phyloP scores from a whole-genome alignment of 1,140 invertebrate species.

The Achatina immaculata region DNA sequence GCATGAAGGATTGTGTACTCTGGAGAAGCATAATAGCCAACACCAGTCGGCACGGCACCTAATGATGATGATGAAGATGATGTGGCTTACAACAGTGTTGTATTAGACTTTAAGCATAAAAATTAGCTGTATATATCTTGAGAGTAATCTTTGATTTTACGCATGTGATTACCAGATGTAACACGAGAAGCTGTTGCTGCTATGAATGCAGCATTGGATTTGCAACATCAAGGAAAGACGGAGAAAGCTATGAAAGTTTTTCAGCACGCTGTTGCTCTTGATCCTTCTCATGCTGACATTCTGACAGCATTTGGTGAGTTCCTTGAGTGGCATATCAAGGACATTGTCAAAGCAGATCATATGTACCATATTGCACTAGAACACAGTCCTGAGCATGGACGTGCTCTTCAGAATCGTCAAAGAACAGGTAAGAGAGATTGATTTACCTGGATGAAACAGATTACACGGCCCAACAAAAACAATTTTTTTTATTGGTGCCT shows the following conservation, averaged over 20 bases:
- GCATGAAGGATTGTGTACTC: no score
- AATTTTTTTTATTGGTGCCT: no score
- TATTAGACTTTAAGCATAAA: no score
- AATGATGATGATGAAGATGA: no score
- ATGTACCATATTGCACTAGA: slow-evolving; percentile 87
- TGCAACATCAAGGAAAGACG: slow-evolving; percentile 84
- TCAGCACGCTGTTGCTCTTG: slow-evolving; percentile 88
- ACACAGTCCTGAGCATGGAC: slow-evolving; percentile 84
- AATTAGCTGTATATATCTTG: no score
- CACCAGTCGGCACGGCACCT: no score
- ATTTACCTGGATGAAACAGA: no score
- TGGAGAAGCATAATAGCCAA: no score
- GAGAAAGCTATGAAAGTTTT: slow-evolving; percentile 91
- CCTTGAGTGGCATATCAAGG: slow-evolving; percentile 86
- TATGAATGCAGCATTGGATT: slow-evolving; percentile 85
- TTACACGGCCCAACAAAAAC: no score
- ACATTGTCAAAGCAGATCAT: slow-evolving; percentile 91
- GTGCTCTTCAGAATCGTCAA: slow-evolving; percentile 79
- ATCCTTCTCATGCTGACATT: slow-evolving; percentile 92
- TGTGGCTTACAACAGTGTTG: no score
- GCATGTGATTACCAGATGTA: slow-evolving; percentile 57
- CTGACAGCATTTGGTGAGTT: slow-evolving; percentile 94
- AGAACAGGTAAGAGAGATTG: slow-evolving; percentile 78
- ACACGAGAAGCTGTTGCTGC: slow-evolving; percentile 84
- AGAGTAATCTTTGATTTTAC: no score